Evolutionary conservation across 2,113 vertebrate genomes (phyloP).

Genomic region (Macrotus californicus): DNA sequence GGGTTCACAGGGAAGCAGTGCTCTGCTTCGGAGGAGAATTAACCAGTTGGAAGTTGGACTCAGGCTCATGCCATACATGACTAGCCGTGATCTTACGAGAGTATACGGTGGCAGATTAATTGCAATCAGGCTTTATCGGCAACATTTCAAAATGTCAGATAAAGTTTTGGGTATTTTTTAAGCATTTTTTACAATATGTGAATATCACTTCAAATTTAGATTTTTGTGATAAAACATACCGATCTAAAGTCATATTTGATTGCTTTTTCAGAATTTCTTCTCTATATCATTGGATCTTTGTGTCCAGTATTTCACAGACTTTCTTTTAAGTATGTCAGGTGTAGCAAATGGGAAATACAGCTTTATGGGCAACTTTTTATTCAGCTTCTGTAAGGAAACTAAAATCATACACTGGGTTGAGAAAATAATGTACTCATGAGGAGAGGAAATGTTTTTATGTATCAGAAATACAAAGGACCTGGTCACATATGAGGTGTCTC

Average conservation of each 20-base stretch:
- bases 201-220: constrained; percentile 21
- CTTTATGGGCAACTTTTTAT: not conserved
- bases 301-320: not conserved
- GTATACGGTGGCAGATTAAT: not conserved
- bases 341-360: not conserved
- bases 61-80: not conserved
- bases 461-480: constrained; percentile 31
- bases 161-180: not conserved
- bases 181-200: not conserved
- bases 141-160: not conserved
- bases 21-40: constrained; percentile 11
- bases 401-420: constrained; percentile 8
- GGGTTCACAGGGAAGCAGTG: not conserved
- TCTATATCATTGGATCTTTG: not conserved
- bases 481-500: not conserved
- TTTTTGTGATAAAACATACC: constrained; percentile 25
- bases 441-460: not conserved
- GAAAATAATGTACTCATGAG: not conserved
- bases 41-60: not conserved
- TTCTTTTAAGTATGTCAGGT: not conserved
- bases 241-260: not conserved
- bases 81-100: not conserved
- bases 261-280: constrained; percentile 32
- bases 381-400: constrained; percentile 30
- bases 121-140: not conserved